Evolutionary conservation across 2,113 vertebrate genomes (phyloP).

Genomic region (Marmota flaviventris): DNA sequence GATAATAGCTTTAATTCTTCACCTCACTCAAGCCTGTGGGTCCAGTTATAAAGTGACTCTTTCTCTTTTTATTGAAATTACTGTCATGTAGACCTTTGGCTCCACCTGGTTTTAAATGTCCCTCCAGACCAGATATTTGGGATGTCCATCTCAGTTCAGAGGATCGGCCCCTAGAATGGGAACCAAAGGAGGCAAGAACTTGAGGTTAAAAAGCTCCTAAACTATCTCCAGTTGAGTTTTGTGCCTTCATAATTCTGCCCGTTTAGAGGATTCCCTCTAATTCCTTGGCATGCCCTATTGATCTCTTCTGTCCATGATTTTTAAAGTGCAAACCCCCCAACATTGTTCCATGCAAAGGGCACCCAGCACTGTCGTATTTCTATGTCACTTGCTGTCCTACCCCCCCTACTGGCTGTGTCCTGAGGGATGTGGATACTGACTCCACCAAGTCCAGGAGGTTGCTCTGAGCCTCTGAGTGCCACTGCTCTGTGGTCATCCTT

Average conservation of each 20-base stretch:
- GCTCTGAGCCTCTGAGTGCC: not conserved
- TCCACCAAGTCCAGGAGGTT: not conserved
- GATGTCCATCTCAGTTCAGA: not conserved
- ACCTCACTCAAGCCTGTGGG: constrained; percentile 11
- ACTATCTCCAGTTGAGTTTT: not conserved
- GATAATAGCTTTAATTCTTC: constrained; percentile 77
- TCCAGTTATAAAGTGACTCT: constrained; percentile 17
- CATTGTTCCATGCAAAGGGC: not conserved
- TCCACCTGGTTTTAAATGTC: not conserved
- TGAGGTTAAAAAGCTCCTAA: not conserved
- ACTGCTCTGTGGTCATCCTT: not conserved
- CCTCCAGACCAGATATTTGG: not conserved
- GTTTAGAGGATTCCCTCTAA: not conserved
- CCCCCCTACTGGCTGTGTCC: not conserved
- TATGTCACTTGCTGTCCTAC: not conserved
- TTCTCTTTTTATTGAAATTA: not conserved
- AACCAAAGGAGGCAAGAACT: not conserved
- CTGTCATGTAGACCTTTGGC: not conserved
- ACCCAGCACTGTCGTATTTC: not conserved
- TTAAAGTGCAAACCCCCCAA: not conserved
- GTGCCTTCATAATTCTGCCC: not conserved
- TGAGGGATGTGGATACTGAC: constrained; percentile 19
- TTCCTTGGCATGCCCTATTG: not conserved
- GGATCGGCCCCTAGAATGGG: not conserved
- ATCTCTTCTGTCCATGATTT: not conserved